A percentile compares a stretch with the other conserved stretches of the same genome.
Conservation (phyloP, 2,113 vertebrate species). For the Gallinago jamesoni region DNA sequence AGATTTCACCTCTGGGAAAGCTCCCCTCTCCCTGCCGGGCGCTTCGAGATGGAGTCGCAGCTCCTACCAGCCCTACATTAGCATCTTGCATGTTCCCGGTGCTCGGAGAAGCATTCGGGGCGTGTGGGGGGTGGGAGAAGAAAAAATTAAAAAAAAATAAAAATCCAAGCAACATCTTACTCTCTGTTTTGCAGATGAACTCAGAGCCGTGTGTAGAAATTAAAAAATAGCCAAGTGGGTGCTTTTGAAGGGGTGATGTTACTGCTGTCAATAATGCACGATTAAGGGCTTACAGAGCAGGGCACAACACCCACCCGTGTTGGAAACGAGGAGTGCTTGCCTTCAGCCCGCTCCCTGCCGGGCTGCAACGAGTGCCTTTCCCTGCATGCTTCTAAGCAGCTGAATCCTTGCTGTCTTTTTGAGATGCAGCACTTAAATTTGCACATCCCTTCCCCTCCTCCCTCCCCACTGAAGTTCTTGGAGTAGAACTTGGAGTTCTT, state of each 20-base stretch:
- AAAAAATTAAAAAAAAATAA: background rate
- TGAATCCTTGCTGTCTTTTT: background rate
- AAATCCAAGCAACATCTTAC: slow-evolving; percentile 17
- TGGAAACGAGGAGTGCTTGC: slow-evolving; percentile 30
- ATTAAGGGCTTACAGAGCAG: background rate
- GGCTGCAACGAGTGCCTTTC: background rate
- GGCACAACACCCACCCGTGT: background rate
- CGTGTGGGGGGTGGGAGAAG: no score
- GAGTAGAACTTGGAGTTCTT: background rate
- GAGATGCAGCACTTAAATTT: slow-evolving; percentile 16
- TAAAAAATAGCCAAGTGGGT: background rate
- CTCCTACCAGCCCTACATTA: background rate
- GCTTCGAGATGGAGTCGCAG: slow-evolving; percentile 1
- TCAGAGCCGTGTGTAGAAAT: background rate
- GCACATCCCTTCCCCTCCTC: background rate
- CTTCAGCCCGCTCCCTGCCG: slow-evolving; percentile 5
- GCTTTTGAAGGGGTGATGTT: slow-evolving; percentile 38
- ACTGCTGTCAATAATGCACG: background rate
- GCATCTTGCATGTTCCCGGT: background rate
- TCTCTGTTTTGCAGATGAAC: slow-evolving; percentile 33
- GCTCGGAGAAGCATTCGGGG: slow-evolving; percentile 22
- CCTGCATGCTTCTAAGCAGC: background rate
- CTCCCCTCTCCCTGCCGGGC: background rate
- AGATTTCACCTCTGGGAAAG: background rate
- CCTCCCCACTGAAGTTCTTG: background rate